Evolutionary conservation across 92 coral and sea anemone species (phyloP).

Genomic region (Phenganax stokvisi): DNA sequence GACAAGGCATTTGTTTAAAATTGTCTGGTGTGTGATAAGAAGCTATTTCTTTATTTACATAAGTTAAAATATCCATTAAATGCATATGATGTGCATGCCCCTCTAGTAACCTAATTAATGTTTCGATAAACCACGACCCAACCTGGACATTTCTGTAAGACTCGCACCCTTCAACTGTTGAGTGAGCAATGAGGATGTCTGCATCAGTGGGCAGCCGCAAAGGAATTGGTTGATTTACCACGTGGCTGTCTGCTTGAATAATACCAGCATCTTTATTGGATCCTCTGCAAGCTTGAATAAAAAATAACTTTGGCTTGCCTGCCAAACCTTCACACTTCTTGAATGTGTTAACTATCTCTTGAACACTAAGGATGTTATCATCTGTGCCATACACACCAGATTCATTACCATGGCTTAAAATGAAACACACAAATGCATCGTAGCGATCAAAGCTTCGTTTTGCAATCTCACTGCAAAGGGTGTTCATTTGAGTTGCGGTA

Average conservation of each 20-base stretch:
- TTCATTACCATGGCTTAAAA: constrained; percentile 75
- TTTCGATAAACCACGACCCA: constrained; percentile 72
- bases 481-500: constrained; percentile 49
- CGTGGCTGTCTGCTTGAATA: constrained; percentile 56
- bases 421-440: constrained; percentile 79
- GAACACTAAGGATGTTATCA: constrained; percentile 51
- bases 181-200: constrained; percentile 74
- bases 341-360: constrained; percentile 62
- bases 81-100: constrained; percentile 39
- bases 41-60: constrained; percentile 55
- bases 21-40: constrained; percentile 36
- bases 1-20: constrained; percentile 76
- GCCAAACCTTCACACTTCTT: constrained; percentile 60
- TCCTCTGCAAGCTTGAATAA: constrained; percentile 88
- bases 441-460: constrained; percentile 64
- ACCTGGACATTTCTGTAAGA: constrained; percentile 53
- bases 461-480: constrained; percentile 48
- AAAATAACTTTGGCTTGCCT: constrained; percentile 78
- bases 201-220: constrained; percentile 66
- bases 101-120: constrained; percentile 39
- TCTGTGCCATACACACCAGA: constrained; percentile 71
- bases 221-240: not conserved
- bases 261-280: constrained; percentile 50
- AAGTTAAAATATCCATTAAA: constrained; percentile 50
- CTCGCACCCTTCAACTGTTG: constrained; percentile 76